phyloP scores from a whole-genome alignment of 2,888 invertebrate genomes.

The Papilio protenor region DNA sequence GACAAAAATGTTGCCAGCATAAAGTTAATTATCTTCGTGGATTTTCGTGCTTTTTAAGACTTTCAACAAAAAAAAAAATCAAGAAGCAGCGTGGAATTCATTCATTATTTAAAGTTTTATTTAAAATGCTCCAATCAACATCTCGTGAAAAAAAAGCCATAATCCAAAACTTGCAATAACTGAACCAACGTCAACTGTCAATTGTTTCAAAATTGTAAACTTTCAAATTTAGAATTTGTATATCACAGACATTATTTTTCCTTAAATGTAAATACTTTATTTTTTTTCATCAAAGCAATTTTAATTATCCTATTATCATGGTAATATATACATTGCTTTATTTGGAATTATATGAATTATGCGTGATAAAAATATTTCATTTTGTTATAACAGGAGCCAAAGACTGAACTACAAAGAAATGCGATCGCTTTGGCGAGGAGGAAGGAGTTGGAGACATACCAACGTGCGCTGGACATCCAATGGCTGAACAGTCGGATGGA shows the following conservation, averaged over 20 bases:
- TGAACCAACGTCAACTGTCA: background rate
- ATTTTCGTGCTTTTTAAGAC: background rate
- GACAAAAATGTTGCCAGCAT: background rate
- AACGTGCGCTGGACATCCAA: slow-evolving; percentile 70
- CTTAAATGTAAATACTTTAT: background rate
- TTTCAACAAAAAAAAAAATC: background rate
- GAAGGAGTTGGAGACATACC: slow-evolving; percentile 64
- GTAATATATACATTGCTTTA: background rate
- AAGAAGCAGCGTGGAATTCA: too few relatives aligned
- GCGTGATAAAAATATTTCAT: background rate
- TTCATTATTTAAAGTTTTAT: too few relatives aligned
- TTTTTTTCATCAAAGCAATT: background rate
- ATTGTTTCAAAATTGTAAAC: background rate
- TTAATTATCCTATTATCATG: background rate
- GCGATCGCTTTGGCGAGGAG: slow-evolving; percentile 60
- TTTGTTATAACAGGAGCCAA: slow-evolving; percentile 61
- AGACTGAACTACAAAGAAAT: slow-evolving; percentile 71
- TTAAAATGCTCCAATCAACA: too few relatives aligned
- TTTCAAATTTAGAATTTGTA: slow-evolving; percentile 10
- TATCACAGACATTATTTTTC: background rate
- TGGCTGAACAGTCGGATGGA: slow-evolving; percentile 78
- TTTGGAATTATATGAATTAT: background rate
- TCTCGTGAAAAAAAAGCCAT: too few relatives aligned
- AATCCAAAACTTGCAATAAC: too few relatives aligned
- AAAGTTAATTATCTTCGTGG: background rate